These are phyloP conservation scores for Athene cunicularia DNA, from an alignment of 2,113 vertebrate species.

Conservation along the genomic window DNA sequence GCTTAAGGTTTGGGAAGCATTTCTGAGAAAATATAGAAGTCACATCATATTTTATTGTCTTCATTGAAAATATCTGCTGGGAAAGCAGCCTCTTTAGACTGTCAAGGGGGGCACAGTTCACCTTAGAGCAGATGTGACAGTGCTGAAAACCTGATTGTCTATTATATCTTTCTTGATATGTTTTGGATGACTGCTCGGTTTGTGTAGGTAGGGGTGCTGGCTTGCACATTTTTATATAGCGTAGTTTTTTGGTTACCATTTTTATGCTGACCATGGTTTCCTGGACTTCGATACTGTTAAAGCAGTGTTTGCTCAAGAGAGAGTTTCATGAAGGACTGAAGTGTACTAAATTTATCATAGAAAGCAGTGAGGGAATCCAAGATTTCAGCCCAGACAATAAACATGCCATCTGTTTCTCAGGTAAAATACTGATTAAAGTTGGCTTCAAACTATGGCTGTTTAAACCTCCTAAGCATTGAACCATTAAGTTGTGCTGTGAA, in stretches of 20 bases:
- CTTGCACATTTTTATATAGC: not conserved
- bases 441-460: not conserved
- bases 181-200: not conserved
- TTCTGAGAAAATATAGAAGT: not conserved
- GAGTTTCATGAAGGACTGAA: not conserved
- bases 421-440: not conserved
- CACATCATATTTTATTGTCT: not conserved
- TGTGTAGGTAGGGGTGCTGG: not conserved
- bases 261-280: not conserved
- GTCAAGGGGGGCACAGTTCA: not conserved
- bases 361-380: not conserved
- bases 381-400: not conserved
- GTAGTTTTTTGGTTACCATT: not conserved
- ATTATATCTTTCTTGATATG: not conserved
- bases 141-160: not conserved
- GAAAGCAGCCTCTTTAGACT: not conserved
- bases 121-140: not conserved
- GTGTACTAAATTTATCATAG: not conserved
- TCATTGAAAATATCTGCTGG: not conserved
- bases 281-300: not conserved
- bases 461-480: not conserved
- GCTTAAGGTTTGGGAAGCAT: not conserved
- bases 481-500: rapidly evolving
- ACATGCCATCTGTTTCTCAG: not conserved
- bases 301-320: not conserved